These are phyloP conservation scores for Heliconius ethilla DNA, from an alignment of 2,888 invertebrate species.

Conservation along the genomic window DNA sequence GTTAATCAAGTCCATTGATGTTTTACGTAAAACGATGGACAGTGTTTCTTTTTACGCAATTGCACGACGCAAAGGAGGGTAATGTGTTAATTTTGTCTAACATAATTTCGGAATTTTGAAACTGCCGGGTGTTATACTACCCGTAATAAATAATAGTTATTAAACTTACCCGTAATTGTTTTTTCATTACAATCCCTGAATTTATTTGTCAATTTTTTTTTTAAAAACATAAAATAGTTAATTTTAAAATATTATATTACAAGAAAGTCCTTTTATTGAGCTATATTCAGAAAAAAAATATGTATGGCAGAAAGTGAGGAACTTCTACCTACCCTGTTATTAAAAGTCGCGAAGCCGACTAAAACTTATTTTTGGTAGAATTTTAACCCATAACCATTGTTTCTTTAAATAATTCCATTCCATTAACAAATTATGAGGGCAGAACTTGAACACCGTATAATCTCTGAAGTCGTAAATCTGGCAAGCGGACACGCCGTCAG, in stretches of 20 bases:
- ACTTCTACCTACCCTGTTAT: not conserved
- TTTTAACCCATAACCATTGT: not conserved
- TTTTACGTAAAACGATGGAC: not conserved
- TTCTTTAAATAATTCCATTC: not conserved
- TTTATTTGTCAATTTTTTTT: too few relatives aligned
- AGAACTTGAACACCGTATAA: conserved; percentile 28
- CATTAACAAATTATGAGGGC: conserved; percentile 32
- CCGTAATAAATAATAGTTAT: too few relatives aligned
- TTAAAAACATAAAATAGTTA: too few relatives aligned
- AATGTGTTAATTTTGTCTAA: not conserved
- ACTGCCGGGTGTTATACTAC: too few relatives aligned
- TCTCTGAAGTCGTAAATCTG: conserved; percentile 33
- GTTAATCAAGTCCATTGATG: conserved; percentile 10
- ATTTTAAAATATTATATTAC: too few relatives aligned
- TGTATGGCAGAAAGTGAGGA: too few relatives aligned
- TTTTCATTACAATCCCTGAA: too few relatives aligned
- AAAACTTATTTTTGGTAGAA: not conserved
- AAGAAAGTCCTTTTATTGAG: too few relatives aligned
- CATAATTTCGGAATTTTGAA: not conserved
- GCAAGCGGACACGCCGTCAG: conserved; percentile 29
- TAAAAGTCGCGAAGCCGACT: not conserved
- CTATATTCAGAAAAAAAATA: too few relatives aligned
- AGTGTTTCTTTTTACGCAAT: not conserved
- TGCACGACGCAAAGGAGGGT: not conserved
- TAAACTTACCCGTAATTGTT: too few relatives aligned